Conservation (phyloP, 2,888 invertebrate genomes). For the Trissolcus brochymenae region DNA sequence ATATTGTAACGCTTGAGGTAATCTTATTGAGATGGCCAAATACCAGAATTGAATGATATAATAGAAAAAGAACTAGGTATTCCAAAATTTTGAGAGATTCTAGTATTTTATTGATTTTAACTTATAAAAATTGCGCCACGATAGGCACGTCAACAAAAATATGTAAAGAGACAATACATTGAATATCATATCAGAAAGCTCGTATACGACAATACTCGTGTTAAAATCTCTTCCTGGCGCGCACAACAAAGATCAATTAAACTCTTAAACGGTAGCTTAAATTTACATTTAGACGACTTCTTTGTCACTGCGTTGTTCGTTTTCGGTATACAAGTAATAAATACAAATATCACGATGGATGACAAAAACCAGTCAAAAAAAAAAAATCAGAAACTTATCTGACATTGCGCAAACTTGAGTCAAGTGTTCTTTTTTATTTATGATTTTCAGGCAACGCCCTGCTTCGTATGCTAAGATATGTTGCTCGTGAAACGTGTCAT, state of each 20-base stretch:
- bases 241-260: slow-evolving; percentile 42
- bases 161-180: slow-evolving; percentile 45
- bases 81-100: slow-evolving; percentile 39
- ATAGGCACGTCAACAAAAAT: slow-evolving; percentile 47
- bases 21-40: background rate
- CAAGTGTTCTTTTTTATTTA: slow-evolving; percentile 6
- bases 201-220: slow-evolving; percentile 35
- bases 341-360: slow-evolving; percentile 24
- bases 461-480: slow-evolving; percentile 74
- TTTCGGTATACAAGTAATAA: slow-evolving; percentile 23
- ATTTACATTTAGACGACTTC: slow-evolving; percentile 15
- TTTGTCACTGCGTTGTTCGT: slow-evolving; percentile 15
- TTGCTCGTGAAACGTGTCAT: slow-evolving; percentile 73
- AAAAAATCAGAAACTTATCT: slow-evolving; percentile 6
- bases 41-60: slow-evolving; percentile 1
- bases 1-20: no score
- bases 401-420: background rate
- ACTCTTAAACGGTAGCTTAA: slow-evolving; percentile 41
- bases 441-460: slow-evolving; percentile 61
- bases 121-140: slow-evolving; percentile 41
- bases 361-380: slow-evolving; percentile 20
- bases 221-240: slow-evolving; percentile 42
- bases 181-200: slow-evolving; percentile 48
- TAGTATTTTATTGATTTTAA: slow-evolving; percentile 49
- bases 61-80: slow-evolving; percentile 14